Evolutionary conservation across 2,888 invertebrate genomes (phyloP).

Genomic region (Napeogenes sylphis): DNA sequence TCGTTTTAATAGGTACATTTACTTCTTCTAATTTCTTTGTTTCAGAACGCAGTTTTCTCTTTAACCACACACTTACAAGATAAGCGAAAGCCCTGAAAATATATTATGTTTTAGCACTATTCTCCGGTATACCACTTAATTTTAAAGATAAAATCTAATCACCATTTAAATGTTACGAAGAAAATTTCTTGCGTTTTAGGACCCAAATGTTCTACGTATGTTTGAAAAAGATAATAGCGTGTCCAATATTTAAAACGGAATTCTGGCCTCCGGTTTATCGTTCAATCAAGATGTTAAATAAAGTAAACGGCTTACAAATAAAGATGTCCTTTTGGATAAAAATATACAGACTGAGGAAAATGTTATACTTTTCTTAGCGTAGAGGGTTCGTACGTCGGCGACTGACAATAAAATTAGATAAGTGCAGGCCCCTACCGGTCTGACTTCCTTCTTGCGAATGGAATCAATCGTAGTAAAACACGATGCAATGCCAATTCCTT

Average conservation of each 20-base stretch:
- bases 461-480: conserved; percentile 77
- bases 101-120: conserved; percentile 2
- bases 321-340: conserved; percentile 70
- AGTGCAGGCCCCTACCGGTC: conserved; percentile 68
- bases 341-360: conserved; percentile 58
- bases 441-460: conserved; percentile 64
- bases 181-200: conserved; percentile 22
- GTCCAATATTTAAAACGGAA: too few species aligned
- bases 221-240: too few species aligned
- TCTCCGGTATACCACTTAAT: conserved; percentile 23
- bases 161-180: conserved; percentile 26
- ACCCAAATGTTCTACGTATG: conserved; percentile 18
- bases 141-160: conserved; percentile 28
- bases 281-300: conserved; percentile 53
- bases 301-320: conserved; percentile 69
- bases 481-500: conserved; percentile 44
- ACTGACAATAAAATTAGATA: conserved; percentile 78
- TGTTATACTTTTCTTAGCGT: conserved; percentile 61
- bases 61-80: conserved; percentile 1
- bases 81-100: conserved; percentile 4
- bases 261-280: too few species aligned
- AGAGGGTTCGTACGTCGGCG: conserved; percentile 61
- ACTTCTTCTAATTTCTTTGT: not conserved
- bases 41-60: not conserved
- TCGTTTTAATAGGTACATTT: not conserved